A percentile compares a stretch with the other conserved stretches of the same genome.
These are phyloP conservation scores for Brachionus asplanchnoidis DNA, from an alignment of 1,140 invertebrate species.

Conservation along the genomic window DNA sequence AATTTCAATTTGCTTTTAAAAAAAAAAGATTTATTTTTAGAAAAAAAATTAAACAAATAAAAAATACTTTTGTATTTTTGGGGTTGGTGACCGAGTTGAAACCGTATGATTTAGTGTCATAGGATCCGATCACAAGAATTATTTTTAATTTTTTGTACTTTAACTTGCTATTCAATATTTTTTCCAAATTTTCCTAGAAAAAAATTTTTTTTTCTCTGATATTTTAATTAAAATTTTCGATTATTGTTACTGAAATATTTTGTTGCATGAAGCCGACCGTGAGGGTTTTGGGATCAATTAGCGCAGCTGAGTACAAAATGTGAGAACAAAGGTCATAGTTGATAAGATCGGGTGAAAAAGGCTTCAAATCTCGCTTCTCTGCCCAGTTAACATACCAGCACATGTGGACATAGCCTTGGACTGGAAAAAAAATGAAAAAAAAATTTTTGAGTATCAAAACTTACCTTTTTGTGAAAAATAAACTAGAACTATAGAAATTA, in stretches of 20 bases:
- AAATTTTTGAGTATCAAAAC: not conserved
- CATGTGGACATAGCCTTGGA: conserved; percentile 19
- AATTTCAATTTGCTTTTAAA: not conserved
- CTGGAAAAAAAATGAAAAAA: not conserved
- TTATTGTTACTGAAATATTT: not conserved
- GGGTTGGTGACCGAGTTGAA: conserved; percentile 13
- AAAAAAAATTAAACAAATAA: no score
- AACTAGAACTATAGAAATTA: not conserved
- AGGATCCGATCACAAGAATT: conserved; percentile 25
- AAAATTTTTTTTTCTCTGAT: not conserved
- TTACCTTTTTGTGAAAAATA: not conserved
- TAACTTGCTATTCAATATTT: not conserved
- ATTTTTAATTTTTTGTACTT: not conserved
- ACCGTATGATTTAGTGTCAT: conserved; percentile 31
- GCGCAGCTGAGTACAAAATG: conserved; percentile 26
- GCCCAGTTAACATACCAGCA: conserved; percentile 40
- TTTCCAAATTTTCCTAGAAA: not conserved
- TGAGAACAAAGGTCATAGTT: conserved; percentile 23
- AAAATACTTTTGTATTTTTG: conserved; percentile 1
- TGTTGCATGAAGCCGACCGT: not conserved
- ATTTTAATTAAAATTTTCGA: not conserved
- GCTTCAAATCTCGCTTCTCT: not conserved
- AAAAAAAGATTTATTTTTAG: not conserved
- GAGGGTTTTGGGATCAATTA: conserved; percentile 3
- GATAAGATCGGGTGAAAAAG: conserved; percentile 9